Base-by-base conservation (phyloP, 2,113 vertebrate genomes). In the Aplodontia rufa region DNA sequence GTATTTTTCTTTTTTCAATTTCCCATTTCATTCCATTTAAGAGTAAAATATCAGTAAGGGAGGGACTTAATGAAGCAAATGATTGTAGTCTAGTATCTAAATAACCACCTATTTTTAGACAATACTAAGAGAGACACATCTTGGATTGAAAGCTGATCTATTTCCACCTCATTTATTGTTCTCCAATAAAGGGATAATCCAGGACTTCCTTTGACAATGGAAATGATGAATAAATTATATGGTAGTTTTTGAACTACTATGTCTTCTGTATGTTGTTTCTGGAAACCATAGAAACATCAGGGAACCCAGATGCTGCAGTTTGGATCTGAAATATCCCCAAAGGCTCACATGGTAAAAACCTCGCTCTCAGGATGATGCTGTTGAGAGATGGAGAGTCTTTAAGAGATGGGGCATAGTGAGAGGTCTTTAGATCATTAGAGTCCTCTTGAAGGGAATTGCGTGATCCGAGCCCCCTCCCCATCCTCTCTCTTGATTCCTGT, bases 201-300 rank as follows among this genome's bases (percentile, higher is more conserved):
- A 84, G 24, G 58, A 8, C 72, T 87, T 69, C 28, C 66, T 96
- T 68, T 32, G 89, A 74, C 47, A 49, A 71, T n/a, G 28, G 75
- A 93, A 95, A 78, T 86, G n/a, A 64, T 60, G 24, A 85, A n/a
- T 58, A 45, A 64, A 71, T 69, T 30, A 53, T 13, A 51, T n/a
- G 3, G 28, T 91, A 7, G 47, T 53, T 85, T 87, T 37, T 49
- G 8, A 95, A 83, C 10, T 68, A 74, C 42, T 42, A 24, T 82
- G 45, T 58, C 37, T 83, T 83, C 14, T 32, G 47, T 22, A 35
- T 76, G 90, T 90, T 93, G 17, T 92, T 95, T 79, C 74, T 84
- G 58, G 85, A 95, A 91, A 90, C 35, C 62, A 58, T 14, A 71
- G n/a, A n/a, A n/a, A n/a, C n/a, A 58, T 9, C 4, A 40, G 11